Base-by-base conservation (phyloP, 2,797 vertebrate genomes). In the Dromococcyx pavoninus region DNA sequence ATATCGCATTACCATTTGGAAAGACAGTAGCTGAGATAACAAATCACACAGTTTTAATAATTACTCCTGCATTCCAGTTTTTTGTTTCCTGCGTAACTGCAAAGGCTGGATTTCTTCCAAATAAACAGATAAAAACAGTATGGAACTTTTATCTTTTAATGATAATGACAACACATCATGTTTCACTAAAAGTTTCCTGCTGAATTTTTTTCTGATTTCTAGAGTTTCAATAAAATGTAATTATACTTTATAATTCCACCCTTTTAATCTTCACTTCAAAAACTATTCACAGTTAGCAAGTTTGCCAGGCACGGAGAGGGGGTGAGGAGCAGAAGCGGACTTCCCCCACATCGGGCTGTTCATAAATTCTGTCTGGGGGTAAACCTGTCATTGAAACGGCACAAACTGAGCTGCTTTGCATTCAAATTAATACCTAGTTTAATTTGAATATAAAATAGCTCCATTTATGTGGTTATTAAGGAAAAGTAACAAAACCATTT, bases 121-220 rank as follows among this genome's bases (percentile, higher is more conserved):
- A 98, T 98, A 98, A 98, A 98, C 98, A 98, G 98, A 98, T 98
- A 98, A 98, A 98, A 98, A 98, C 98, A 98, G 98, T 98, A 97
- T 98, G 98, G 97, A 98, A 98, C 98, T 98, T 98, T 98, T 98
- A 98, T 98, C 98, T 98, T 98, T 98, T 97, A 97, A 98, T 97
- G 98, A 98, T 98, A 98, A 98, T 98, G 97, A 98, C 98, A 98
- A 97, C 98, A 98, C 98, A 98, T 98, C 98, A 97, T 97, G 97
- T 98, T 97, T 97, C 96, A 90, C 97, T 95, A 97, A 98, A 98
- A 98, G 97, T 98, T 98, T 98, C 98, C 98, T 96, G 97, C 97
- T 98, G 98, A 64, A 97, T 98, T 97, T 96, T 96, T 98, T 97
- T 98, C 97, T 96, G 95, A 97, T 98, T 98, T 98, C 96, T 97